Evolutionary conservation across 2,888 invertebrate species (phyloP), one percentile per base, ranked within the genome.

Genomic region (Branchipolynoe longqiensis): DNA sequence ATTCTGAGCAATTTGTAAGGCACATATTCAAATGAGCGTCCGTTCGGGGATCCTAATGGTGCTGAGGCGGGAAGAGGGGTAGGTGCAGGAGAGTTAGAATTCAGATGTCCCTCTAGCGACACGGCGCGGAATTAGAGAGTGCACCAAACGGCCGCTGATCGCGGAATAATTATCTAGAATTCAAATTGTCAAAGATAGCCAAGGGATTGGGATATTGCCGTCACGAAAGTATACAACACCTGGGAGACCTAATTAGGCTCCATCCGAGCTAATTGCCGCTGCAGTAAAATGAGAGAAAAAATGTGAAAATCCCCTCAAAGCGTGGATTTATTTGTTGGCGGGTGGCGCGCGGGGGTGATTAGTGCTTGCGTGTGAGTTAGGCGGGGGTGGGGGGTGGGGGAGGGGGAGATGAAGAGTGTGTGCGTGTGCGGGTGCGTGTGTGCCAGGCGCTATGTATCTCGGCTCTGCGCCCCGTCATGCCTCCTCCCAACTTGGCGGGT

Each of bases 141-240:
- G 31, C 28, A 54, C 48, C 48, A 78, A 78, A 78, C 48, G 78
- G 78, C 78, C 78, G 22, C 14, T 54, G 78, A 54, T 78, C 48
- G 25, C 28, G 33, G 78, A 78, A 78, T 78, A 78, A 78, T 78
- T 78, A 78, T 41, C 54, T 54, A 78, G 78, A 78, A 48, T 78
- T 40, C 78, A n/a, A 40, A 78, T 40, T 40, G 78, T 78, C 41
- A 41, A 54, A 41, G 41, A 41, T 41, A 78, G 78, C 25, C 54
- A 48, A 48, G 78, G 78, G 54, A 78, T 28, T 1, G 40, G 28
- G 31, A 6, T 48, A 48, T 78, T 22, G 18, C 25, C n/a, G 41
- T 3, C 28, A 41, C 22, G 28, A 25, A 1, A 78, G 78, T 78
- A 40, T 78, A 78, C 78, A 78, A 54, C 78, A 48, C 78, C 28